These are phyloP conservation scores for Trichoplusia ni DNA, from an alignment of 1,140 invertebrate genomes.

Conservation along the genomic window DNA sequence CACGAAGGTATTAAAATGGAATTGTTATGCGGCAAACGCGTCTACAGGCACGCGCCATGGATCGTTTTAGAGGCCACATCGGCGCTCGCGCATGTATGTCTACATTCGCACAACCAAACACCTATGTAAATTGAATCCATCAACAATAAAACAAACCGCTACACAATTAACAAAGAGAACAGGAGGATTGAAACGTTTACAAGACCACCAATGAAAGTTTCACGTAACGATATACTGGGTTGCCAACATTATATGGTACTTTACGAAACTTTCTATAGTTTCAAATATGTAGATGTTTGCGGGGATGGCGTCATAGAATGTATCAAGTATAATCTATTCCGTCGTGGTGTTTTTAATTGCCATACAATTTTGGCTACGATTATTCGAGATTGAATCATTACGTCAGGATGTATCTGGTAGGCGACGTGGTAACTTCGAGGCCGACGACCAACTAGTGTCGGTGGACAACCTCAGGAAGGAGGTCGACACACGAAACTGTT, in stretches of 20 bases:
- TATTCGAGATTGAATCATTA: not conserved
- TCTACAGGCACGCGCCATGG: conserved; percentile 59
- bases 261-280: not conserved
- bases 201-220: not conserved
- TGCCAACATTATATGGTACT: not conserved
- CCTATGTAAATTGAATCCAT: conserved; percentile 18
- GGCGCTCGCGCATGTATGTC: conserved; percentile 31
- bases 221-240: not conserved
- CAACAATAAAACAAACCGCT: not conserved
- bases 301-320: not conserved
- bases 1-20: conserved; percentile 42
- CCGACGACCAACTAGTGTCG: conserved; percentile 10
- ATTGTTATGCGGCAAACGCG: conserved; percentile 62
- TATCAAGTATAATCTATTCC: conserved; percentile 4
- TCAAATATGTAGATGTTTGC: not conserved
- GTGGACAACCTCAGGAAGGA: conserved; percentile 29
- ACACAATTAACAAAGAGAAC: not conserved
- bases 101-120: conserved; percentile 27
- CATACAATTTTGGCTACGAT: not conserved
- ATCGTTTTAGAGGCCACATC: conserved; percentile 46
- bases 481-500: conserved; percentile 23
- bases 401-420: conserved; percentile 1
- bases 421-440: conserved; percentile 16
- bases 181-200: not conserved
- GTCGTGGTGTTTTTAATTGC: conserved; percentile 17